Conservation (phyloP, 2,888 invertebrate genomes). For the Melolontha melolontha region DNA sequence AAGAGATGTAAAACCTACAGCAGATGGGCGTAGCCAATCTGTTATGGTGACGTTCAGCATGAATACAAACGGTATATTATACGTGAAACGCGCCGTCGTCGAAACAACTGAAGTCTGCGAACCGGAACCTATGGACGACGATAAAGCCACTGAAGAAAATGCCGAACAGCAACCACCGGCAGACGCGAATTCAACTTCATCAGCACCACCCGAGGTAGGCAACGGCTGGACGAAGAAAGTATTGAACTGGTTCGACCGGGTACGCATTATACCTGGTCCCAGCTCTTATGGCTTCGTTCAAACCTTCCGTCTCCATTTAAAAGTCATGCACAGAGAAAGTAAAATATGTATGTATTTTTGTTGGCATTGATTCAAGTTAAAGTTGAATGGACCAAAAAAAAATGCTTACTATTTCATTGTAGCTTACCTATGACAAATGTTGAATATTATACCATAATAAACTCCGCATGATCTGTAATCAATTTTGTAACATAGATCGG, state of each 20-base stretch:
- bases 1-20: conserved; percentile 85
- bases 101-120: conserved; percentile 76
- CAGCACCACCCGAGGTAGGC: conserved; percentile 63
- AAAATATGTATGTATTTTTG: no score
- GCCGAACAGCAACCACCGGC: conserved; percentile 54
- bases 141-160: conserved; percentile 60
- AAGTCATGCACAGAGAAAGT: no score
- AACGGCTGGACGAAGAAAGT: conserved; percentile 67
- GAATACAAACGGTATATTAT: conserved; percentile 93
- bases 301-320: conserved; percentile 44
- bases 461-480: no score
- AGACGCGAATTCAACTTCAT: conserved; percentile 55
- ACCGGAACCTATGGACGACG: conserved; percentile 62
- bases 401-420: no score
- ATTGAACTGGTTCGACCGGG: conserved; percentile 67
- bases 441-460: no score
- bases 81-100: conserved; percentile 87
- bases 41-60: conserved; percentile 96
- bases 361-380: no score
- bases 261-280: conserved; percentile 62
- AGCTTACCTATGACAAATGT: no score
- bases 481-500: no score
- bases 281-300: conserved; percentile 42
- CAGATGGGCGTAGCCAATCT: conserved; percentile 93
- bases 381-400: no score